Base-by-base conservation (phyloP, 2,113 vertebrate genomes). In the Xerus inauris region DNA sequence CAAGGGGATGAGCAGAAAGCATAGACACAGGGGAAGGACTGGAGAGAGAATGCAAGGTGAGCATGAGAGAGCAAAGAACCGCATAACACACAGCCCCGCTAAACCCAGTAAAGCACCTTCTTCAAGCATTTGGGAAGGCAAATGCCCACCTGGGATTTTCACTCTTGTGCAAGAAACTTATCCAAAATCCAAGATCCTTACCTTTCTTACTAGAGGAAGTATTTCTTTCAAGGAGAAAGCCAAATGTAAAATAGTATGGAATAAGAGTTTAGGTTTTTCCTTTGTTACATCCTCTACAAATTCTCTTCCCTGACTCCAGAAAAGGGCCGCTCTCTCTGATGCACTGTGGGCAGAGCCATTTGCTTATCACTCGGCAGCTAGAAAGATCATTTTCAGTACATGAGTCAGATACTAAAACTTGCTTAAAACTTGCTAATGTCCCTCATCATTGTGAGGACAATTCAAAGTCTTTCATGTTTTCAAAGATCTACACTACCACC, bases 1-100 rank as follows among this genome's bases (percentile, higher is more conserved):
- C 17, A 57, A 35, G 57, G 13, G 38, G 8, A 76, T 24, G 20
- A 40, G 24, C 54, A 32, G 24, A 1, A 65, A 51, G 45, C n/a
- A 26, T 11, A 7, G 22, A 11, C 38, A 7, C 8, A 45, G 22
- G 1, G 32, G 28, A 6, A 17, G 32, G 28, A 40, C 42, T 11
- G 30, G 24, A 38, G 19, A 67, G 59, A 8, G 47, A 5, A 28
- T 38, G 30, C 26, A 0, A 47, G 24, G 73, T 32, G 45, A 35
- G 5, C 0, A 24, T 45, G n/a, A 38, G 16, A 42, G 1, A 45
- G 26, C 62, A 35, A 35, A 42, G 59, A 59, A n/a, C 32, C 3
- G 4, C 5, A 16, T 6, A 62, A 12, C 12, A 45, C 6, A 14
- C 1, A 16, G 1, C 5, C 28, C 5, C 35, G 81, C 7, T 13